These are phyloP conservation scores for Calliscelio sp. DNA, from an alignment of 2,888 invertebrate species.

Conservation along the genomic window DNA sequence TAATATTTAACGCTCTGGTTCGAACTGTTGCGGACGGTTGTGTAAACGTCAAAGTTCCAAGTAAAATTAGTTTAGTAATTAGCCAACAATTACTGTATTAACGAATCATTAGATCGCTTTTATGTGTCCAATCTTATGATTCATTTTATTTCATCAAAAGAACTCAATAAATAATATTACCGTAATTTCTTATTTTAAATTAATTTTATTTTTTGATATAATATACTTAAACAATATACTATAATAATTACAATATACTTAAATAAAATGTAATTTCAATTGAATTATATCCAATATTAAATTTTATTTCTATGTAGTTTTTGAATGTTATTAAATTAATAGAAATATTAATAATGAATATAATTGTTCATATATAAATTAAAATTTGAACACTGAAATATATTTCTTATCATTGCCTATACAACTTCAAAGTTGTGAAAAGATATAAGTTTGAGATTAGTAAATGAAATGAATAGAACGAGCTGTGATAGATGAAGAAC, in stretches of 20 bases:
- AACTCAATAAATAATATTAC: too few species aligned
- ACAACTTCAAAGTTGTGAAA: slow-evolving; percentile 73
- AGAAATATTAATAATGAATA: too few species aligned
- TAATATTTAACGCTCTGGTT: slow-evolving; percentile 54
- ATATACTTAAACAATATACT: too few species aligned
- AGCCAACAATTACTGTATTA: slow-evolving; percentile 29
- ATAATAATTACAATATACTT: too few species aligned
- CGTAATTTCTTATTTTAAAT: too few species aligned
- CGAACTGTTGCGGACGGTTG: slow-evolving; percentile 21
- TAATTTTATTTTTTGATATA: too few species aligned
- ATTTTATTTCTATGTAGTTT: too few species aligned
- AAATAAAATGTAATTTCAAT: too few species aligned
- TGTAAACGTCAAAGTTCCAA: slow-evolving; percentile 53
- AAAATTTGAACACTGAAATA: neutral
- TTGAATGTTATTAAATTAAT: too few species aligned
- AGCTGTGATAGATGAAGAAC: slow-evolving; percentile 55
- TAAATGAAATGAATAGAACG: slow-evolving; percentile 82
- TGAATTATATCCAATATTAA: too few species aligned
- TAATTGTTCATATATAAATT: neutral
- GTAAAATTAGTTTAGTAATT: slow-evolving; percentile 47
- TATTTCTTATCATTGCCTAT: slow-evolving; percentile 1
- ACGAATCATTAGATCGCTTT: slow-evolving; percentile 38
- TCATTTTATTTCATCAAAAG: neutral
- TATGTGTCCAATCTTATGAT: slow-evolving; percentile 10
- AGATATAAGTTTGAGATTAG: slow-evolving; percentile 84